These are phyloP conservation scores for Chionomys nivalis DNA, from an alignment of 2,113 vertebrate genomes.

Conservation along the genomic window DNA sequence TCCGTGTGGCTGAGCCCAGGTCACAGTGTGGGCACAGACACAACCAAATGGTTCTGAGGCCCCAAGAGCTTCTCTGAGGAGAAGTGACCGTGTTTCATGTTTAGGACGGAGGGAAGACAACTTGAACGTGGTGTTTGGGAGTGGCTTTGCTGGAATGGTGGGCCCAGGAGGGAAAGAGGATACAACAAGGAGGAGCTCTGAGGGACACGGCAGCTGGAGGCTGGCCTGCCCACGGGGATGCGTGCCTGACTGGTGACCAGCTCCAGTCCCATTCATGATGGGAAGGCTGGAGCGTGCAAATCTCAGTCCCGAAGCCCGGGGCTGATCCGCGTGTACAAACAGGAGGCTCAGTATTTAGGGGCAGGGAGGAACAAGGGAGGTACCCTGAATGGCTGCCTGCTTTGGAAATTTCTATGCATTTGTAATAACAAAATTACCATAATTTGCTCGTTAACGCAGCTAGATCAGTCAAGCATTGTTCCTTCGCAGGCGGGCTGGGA, in stretches of 20 bases:
- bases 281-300: neutral
- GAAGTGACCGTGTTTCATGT: neutral
- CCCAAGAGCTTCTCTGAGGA: neutral
- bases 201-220: neutral
- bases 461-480: conserved; percentile 93
- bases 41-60: neutral
- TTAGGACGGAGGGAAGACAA: neutral
- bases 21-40: neutral
- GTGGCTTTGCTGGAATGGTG: neutral
- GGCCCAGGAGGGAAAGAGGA: neutral
- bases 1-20: neutral
- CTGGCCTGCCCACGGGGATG: neutral
- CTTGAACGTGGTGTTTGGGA: neutral
- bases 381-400: conserved; percentile 87
- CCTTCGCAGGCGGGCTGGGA: conserved; percentile 84
- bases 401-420: conserved; percentile 93
- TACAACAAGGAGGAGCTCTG: neutral
- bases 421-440: conserved; percentile 94
- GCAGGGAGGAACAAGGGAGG: conserved; percentile 84
- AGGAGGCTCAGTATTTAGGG: conserved; percentile 84
- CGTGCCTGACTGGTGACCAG: neutral
- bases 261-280: neutral
- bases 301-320: neutral
- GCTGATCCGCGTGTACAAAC: conserved; percentile 83
- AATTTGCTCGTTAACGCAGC: conserved; percentile 92